Base-by-base conservation (phyloP, 2,797 vertebrate species). In the Microtus californicus region DNA sequence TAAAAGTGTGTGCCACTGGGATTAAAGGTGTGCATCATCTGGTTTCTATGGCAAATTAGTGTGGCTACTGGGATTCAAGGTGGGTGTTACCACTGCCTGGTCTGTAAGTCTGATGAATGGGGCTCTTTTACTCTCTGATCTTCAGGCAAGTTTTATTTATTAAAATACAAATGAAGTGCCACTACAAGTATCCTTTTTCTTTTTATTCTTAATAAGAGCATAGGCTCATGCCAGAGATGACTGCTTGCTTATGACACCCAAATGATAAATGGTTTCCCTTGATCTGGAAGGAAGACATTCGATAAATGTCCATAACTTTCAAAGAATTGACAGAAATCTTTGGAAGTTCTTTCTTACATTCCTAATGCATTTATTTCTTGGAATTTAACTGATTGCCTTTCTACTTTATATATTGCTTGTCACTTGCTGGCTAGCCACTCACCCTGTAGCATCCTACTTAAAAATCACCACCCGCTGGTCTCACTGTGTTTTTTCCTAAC, bases 251-350 rank as follows among this genome's bases (percentile, higher is more conserved):
- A 56, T 69, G 29, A 25, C 6, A 67, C 65, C n/a, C 81, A 43
- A 90, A 89, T 76, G 63, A 9, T 59, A 77, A 48, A 15, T 21
- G 10, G 74, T 43, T 31, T 34, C 48, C 56, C 13, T 92, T 59
- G 54, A 67, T 34, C 17, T 37, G 29, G 54, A 79, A 73, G 21
- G 29, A 90, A 91, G 31, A 54, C 54, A 29, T 54, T 94, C 29
- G 67, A 27, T n/a, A 74, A 93, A 59, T 10, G 67, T 87, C 37
- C 5, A 29, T 43, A 56, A 25, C 43, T 91, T 85, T 79, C 61
- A 56, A 19, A n/a, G 19, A 94, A 90, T 27, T 87, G n/a, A 67
- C 43, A 91, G 87, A 67, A 79, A 93, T 80, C 87, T 43, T 61
- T 61, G 27, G 59, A 85, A 8, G 31, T 81, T 25, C 29, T 15